Base-by-base conservation (phyloP, 1,140 invertebrate genomes). In the Muscidifurax raptorellus region DNA sequence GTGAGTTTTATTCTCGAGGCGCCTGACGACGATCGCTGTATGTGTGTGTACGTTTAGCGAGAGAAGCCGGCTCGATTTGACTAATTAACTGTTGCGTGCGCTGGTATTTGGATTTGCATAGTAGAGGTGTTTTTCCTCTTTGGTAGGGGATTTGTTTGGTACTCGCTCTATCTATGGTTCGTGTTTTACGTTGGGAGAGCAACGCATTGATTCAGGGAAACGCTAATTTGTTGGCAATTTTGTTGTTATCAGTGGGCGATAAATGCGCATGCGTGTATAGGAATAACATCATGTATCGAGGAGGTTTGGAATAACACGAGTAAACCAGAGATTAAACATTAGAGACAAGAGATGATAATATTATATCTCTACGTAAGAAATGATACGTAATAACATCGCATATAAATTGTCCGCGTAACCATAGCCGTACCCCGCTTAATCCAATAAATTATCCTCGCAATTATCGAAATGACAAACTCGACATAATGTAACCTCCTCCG, bases 81-180 rank as follows among this genome's bases (percentile, higher is more conserved):
- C 72, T 82, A 82, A 82, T 82, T 82, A 82, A 82, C 47, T 30
- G 44, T 18, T 15, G 28, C 4, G 27, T 32, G 72, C 72, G 71
- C 22, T 72, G 15, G 67, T 27, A 28, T 32, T 28, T 71, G 27
- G 9, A 32, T 71, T 30, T 71, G 27, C 30, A 71, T 32, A 71
- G 1, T 18, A 18, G 52, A n/a, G 18, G 22, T 59, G 18, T 59
- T 59, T 59, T 59, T 59, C 52, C 2, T 18, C 15, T 15, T 18
- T 0, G 44, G 5, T 5, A n/a, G 22, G 22, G 18, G 52, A 59
- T 52, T 52, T 52, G 52, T 22, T 22, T 7, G 22, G 52, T 18
- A n/a, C 44, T 15, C 13, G 22, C 30, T 64, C 44, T 44, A 22
- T 59, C 27, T 6, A 44, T 12, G 22, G 36, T 40, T 7, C 9